phyloP scores from a whole-genome alignment of 2,797 vertebrate genomes.

The Melanotaenia maccullochi region DNA sequence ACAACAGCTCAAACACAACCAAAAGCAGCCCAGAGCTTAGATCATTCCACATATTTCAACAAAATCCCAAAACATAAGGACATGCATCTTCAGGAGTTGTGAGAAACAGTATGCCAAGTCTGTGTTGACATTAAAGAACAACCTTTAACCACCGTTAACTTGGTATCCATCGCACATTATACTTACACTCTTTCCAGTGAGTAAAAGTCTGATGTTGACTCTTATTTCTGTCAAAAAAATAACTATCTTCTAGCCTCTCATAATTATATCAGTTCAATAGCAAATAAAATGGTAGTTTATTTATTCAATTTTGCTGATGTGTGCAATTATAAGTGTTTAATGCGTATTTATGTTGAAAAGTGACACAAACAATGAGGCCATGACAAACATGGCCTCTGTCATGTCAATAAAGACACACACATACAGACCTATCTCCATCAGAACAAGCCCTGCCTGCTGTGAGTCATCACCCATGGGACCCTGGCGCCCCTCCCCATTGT shows the following conservation, averaged over 20 bases:
- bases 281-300: not conserved
- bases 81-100: too few species aligned
- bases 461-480: slow-evolving; percentile 39
- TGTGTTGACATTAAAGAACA: not conserved
- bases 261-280: not conserved
- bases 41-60: not conserved
- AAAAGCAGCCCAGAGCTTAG: too few species aligned
- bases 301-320: not conserved
- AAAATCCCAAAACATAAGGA: not conserved
- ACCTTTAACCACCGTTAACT: not conserved
- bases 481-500: slow-evolving; percentile 14
- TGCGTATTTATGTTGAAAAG: not conserved
- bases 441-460: slow-evolving; percentile 23
- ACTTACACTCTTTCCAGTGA: too few species aligned
- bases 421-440: slow-evolving; percentile 26
- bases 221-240: too few species aligned
- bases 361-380: slow-evolving; percentile 21
- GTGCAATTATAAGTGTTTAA: not conserved
- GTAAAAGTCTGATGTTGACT: too few species aligned
- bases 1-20: not conserved
- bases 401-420: slow-evolving; percentile 33
- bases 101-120: not conserved
- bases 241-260: too few species aligned
- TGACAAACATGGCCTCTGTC: slow-evolving; percentile 42
- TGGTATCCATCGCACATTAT: too few species aligned